Conservation (phyloP, 1,140 invertebrate species). For the Mycetomoellerius zeteki region DNA sequence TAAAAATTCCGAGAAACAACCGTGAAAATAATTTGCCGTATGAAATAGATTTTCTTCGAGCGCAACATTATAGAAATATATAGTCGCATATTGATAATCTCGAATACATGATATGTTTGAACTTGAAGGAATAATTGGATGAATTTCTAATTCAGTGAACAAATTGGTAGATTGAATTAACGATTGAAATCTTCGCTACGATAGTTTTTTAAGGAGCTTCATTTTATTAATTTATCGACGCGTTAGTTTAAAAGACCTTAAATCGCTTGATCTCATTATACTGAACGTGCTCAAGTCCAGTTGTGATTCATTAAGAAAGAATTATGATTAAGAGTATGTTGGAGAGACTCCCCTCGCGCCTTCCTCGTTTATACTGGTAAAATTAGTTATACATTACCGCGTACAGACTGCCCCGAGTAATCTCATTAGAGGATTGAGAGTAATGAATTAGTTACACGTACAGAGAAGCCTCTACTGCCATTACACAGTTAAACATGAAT, state of each 20-base stretch:
- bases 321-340: constrained; percentile 34
- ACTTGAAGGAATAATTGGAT: neutral
- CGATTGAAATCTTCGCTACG: neutral
- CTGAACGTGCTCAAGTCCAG: neutral
- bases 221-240: constrained; percentile 35
- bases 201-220: neutral
- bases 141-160: constrained; percentile 11
- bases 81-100: neutral
- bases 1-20: neutral
- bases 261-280: constrained; percentile 12
- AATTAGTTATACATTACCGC: constrained; percentile 57
- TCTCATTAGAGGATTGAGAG: constrained; percentile 63
- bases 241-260: constrained; percentile 18
- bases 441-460: constrained; percentile 59
- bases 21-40: neutral
- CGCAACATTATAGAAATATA: neutral
- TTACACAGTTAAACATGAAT: constrained; percentile 50
- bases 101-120: neutral
- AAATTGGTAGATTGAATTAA: constrained; percentile 1
- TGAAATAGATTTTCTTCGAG: neutral
- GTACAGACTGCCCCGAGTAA: constrained; percentile 25
- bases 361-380: constrained; percentile 1
- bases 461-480: constrained; percentile 19
- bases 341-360: neutral
- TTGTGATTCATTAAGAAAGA: constrained; percentile 39